Percentiles rank a stretch among this genome's conserved stretches.
Conservation (phyloP, 2,797 vertebrate genomes). For the Xiphophorus birchmanni region DNA sequence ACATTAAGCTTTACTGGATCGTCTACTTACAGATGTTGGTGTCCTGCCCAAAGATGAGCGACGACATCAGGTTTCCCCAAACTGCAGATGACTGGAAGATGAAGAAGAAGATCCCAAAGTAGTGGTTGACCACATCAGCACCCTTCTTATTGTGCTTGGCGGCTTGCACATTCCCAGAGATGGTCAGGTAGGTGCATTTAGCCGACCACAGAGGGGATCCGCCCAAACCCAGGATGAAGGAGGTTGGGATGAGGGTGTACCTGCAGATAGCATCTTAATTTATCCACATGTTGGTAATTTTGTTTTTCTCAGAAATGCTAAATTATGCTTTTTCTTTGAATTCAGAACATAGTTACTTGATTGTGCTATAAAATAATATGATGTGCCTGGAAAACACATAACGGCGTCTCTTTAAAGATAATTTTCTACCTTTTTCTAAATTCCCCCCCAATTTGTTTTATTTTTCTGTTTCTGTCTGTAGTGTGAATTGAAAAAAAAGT, state of each 20-base stretch:
- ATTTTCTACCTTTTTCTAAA: too few relatives aligned
- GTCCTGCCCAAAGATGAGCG: slow-evolving; percentile 88
- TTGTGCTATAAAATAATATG: too few relatives aligned
- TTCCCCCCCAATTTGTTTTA: too few relatives aligned
- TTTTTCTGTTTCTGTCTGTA: too few relatives aligned
- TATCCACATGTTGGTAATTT: neutral
- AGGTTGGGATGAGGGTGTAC: slow-evolving; percentile 92
- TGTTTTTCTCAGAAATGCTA: too few relatives aligned
- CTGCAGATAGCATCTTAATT: slow-evolving; percentile 61
- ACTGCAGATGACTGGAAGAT: slow-evolving; percentile 92
- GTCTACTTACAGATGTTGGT: slow-evolving; percentile 75
- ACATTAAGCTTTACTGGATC: neutral
- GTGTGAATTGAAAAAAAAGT: too few relatives aligned
- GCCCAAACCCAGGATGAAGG: slow-evolving; percentile 90
- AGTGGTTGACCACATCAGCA: slow-evolving; percentile 88
- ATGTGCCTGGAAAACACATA: too few relatives aligned
- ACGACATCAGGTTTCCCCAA: slow-evolving; percentile 97
- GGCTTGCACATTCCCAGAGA: slow-evolving; percentile 81
- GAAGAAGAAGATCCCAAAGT: slow-evolving; percentile 95
- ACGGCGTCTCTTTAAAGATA: too few relatives aligned
- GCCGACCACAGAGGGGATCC: slow-evolving; percentile 94
- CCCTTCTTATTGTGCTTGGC: slow-evolving; percentile 73
- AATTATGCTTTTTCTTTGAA: too few relatives aligned
- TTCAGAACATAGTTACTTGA: too few relatives aligned
- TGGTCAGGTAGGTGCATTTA: slow-evolving; percentile 93